Percentiles rank a stretch among this genome's conserved stretches.
Evolutionary conservation across 2,888 invertebrate genomes (phyloP).

Genomic region (Agriopis leucophaearia): DNA sequence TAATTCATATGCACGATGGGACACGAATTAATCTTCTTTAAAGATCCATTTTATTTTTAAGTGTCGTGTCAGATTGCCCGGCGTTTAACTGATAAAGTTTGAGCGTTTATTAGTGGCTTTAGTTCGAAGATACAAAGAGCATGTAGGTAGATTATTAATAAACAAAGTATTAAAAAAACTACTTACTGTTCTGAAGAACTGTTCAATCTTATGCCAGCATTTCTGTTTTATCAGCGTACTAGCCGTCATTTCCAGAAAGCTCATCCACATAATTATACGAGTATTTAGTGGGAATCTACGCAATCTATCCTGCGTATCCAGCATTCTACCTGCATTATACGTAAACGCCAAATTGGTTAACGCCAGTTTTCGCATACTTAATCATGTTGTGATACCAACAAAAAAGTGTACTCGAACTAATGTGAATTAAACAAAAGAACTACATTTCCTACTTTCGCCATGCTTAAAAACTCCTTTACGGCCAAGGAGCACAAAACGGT

Average conservation of each 20-base stretch:
- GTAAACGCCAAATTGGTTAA: too few relatives aligned
- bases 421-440: too few relatives aligned
- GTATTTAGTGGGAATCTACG: too few relatives aligned
- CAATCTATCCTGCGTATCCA: too few relatives aligned
- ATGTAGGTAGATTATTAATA: not conserved
- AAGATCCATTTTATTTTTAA: slow-evolving; percentile 60
- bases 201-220: too few relatives aligned
- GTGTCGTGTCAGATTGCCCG: slow-evolving; percentile 62
- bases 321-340: too few relatives aligned
- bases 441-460: not conserved
- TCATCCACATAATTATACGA: too few relatives aligned
- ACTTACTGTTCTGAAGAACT: not conserved
- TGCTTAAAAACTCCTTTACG: not conserved
- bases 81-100: slow-evolving; percentile 56
- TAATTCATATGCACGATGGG: slow-evolving; percentile 67
- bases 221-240: too few relatives aligned
- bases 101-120: slow-evolving; percentile 44
- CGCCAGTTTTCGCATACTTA: too few relatives aligned
- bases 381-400: too few relatives aligned
- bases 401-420: too few relatives aligned
- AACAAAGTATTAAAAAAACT: not conserved
- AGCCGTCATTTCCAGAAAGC: too few relatives aligned
- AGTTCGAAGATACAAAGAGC: not conserved
- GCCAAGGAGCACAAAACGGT: slow-evolving; percentile 17
- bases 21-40: slow-evolving; percentile 64